Percentiles rank a stretch among this genome's conserved stretches.
Evolutionary conservation across 2,888 invertebrate species (phyloP).

Genomic region (Pogonocherus hispidulus): DNA sequence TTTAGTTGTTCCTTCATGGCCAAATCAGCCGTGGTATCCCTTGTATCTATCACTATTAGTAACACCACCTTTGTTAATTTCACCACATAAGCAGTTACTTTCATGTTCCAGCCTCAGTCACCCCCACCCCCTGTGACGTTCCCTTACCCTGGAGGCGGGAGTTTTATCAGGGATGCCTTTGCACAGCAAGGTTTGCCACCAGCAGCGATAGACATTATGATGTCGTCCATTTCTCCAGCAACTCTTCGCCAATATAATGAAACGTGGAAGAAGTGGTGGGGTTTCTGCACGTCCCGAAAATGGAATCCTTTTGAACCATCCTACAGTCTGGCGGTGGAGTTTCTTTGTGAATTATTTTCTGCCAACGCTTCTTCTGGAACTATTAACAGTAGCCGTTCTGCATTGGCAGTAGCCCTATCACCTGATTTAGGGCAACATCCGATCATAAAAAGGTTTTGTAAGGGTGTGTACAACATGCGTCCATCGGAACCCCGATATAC

Average conservation of each 20-base stretch:
- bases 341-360: conserved; percentile 9
- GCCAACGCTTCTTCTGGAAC: conserved; percentile 41
- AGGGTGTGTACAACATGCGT: conserved; percentile 31
- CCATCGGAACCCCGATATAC: conserved; percentile 30
- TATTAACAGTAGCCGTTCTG: conserved; percentile 45
- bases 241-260: conserved; percentile 12
- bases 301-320: background rate
- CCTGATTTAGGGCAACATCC: conserved; percentile 22
- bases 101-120: background rate
- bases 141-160: conserved; percentile 14
- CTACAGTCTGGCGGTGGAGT: background rate
- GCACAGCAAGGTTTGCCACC: conserved; percentile 5
- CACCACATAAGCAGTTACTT: conserved; percentile 11
- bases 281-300: conserved; percentile 11
- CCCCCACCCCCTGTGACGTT: background rate
- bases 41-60: conserved; percentile 12
- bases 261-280: conserved; percentile 18
- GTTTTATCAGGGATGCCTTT: conserved; percentile 9
- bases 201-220: conserved; percentile 12
- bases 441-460: conserved; percentile 28
- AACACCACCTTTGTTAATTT: background rate
- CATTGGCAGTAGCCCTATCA: conserved; percentile 37
- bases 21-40: conserved; percentile 14
- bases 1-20: conserved; percentile 7
- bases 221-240: conserved; percentile 11